Evolutionary conservation across 2,113 vertebrate species (phyloP), one percentile per base, ranked within the genome.

Genomic region (Forbesichthys papilliferus): DNA sequence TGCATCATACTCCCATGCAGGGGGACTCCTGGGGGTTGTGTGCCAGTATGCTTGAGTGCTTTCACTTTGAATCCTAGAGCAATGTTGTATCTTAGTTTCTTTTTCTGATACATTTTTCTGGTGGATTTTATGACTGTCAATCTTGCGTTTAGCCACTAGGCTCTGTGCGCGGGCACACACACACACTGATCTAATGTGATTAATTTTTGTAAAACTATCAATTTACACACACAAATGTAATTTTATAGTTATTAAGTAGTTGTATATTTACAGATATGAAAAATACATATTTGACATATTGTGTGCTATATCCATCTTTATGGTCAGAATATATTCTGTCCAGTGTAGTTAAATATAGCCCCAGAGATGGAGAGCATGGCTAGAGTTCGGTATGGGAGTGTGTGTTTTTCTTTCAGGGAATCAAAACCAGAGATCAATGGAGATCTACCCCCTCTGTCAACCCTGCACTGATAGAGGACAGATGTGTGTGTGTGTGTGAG

Each of bases 401-500:
- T 83, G 56, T 73, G 74, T 79, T 76, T 73, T 61, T 61, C 56
- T 84, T 77, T 59, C 51, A 61, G 68, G 13, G 66, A 84, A 75
- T 83, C 74, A 83, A 85, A 88, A 66, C 4, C 68, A 69, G 64
- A 75, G 84, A 86, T 87, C 88, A 83, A 83, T 84, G 79, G 76
- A 78, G 52, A 65, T 46, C 27, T 27, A 61, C 82, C 73, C 61
- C 58, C 51, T 12, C 16, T 64, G 80, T 75, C 73, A 75, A 66
- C 76, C 66, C 57, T 63, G 66, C 76, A 66, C 65, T 90, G 87
- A 87, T 90, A 75, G 79, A 78, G 78, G 86, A 76, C 85, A 89
- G 84, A 90, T 85, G 59, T 68, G 54, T n/a, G 9, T 74, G 52
- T 68, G 9, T 42, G 49, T 66, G 48, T 64, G 60, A 53, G 73